Base-by-base conservation (phyloP, 53 echinoderm and acorn worm species). In the Apostichopus leukothele region DNA sequence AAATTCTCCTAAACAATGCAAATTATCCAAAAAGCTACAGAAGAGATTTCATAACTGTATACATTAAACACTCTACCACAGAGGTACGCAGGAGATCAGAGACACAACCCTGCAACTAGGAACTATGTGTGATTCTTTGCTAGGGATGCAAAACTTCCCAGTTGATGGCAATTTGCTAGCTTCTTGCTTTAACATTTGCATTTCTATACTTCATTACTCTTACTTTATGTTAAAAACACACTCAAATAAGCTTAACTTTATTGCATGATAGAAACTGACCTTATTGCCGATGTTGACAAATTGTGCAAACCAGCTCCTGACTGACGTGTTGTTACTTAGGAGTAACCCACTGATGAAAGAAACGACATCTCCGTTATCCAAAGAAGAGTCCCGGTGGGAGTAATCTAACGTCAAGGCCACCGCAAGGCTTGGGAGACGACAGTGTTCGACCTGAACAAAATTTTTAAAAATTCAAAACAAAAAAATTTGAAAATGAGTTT, bases 231-330 rank as follows among this genome's bases (percentile, higher is more conserved):
- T 3, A 2, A 39, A 39, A 39, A 39, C 39, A 39, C 39, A 39
- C 39, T 39, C 39, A 2, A 39, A 39, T 39, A 39, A 39, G 39
- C 39, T 39, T 39, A 39, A 3, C 3, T 39, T 3, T 67, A n/a
- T 67, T 67, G 68, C 14, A 13, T 16, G n/a, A 5, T 67, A 13
- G 9, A 74, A 39, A 63, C 84, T 50, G 50, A 99, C 99, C 96
- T 99, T 99, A 78, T 96, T 96, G 60, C 96, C 94, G 27, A 89
- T 90, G 78, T 94, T 91, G 23, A 99, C 93, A 90, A 96, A 99
- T 67, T 94, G 96, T 23, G 99, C 93, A 79, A 99, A 94, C 99
- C 99, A 99, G 73, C 88, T 95, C 60, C 99, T 93, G 3, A 94
- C 92, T 1, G 92, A 84, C 10, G 99, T 93, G 90, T 92, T 96